Evolutionary conservation across 1,140 invertebrate genomes (phyloP).

Genomic region (Drosophila sturtevanti): DNA sequence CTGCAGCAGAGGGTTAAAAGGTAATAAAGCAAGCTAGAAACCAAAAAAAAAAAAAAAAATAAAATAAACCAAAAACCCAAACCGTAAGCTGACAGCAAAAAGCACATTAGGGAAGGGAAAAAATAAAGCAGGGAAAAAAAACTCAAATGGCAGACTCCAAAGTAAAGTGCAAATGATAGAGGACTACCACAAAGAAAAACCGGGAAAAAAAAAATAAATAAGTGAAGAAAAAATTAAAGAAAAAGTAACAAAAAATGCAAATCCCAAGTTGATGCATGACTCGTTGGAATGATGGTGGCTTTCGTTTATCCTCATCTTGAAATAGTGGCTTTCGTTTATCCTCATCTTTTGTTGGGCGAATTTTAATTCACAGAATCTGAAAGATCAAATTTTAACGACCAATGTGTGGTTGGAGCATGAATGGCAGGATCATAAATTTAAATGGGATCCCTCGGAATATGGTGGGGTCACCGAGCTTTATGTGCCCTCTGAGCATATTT

Average conservation of each 20-base stretch:
- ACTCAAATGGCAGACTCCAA: background rate
- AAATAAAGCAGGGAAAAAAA: background rate
- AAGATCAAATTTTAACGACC: slow-evolving; percentile 97
- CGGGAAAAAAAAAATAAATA: slow-evolving; percentile 20
- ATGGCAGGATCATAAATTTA: slow-evolving; percentile 98
- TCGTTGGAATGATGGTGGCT: slow-evolving; percentile 16
- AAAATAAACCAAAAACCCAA: slow-evolving; percentile 37
- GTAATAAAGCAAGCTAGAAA: slow-evolving; percentile 76
- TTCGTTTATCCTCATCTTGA: background rate
- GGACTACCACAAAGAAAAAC: slow-evolving; percentile 13
- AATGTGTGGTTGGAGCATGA: slow-evolving; percentile 98
- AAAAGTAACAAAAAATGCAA: slow-evolving; percentile 51
- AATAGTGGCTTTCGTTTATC: background rate
- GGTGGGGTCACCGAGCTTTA: slow-evolving; percentile 96
- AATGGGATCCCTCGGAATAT: slow-evolving; percentile 97
- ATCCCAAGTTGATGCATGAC: slow-evolving; percentile 67
- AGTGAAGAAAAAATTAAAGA: slow-evolving; percentile 21
- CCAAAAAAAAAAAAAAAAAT: background rate
- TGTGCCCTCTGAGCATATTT: slow-evolving; percentile 96
- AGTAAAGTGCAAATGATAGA: slow-evolving; percentile 20
- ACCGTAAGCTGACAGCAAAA: slow-evolving; percentile 78
- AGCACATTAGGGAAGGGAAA: slow-evolving; percentile 64
- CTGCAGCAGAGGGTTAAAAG: slow-evolving; percentile 72
- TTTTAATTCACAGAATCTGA: slow-evolving; percentile 89
- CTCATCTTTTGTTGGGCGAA: slow-evolving; percentile 4